Evolutionary conservation across 2,113 vertebrate genomes (phyloP), one percentile per base, ranked within the genome.

Genomic region (Chloroceryle aenea): DNA sequence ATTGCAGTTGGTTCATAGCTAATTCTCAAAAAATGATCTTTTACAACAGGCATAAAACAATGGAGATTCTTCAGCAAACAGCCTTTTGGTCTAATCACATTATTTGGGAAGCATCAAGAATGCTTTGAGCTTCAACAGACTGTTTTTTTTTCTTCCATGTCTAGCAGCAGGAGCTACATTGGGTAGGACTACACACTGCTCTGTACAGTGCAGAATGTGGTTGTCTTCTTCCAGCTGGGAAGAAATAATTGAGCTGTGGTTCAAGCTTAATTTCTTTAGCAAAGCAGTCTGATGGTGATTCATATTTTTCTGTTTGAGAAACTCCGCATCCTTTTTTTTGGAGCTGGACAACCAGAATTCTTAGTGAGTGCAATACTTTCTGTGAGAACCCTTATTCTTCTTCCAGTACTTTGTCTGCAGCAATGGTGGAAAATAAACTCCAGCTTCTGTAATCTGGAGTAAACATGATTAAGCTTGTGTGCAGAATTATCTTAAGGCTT

Each of bases 251-350:
- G 47, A 90, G 30, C 58, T 5, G 1, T 58, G 40, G 45, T 86
- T 96, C 78, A 85, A 68, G 29, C 18, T 55, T 77, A 50, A 45
- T 89, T 85, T 95, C 81, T 92, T 82, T 58, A 77, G 27, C 66
- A 73, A 56, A 93, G 48, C 30, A 38, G 18, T 59, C 47, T 90
- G 73, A 52, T 59, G 36, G 55, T 69, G 27, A 50, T 69, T 94
- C 21, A 32, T 66, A 15, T 43, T 78, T 29, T 81, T 77, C 63
- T 82, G 32, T 48, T 29, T 81, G 88, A 93, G 83, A 78, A 90
- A 77, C 30, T 86, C 43, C 68, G 77, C 55, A 47, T 89, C 59
- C n/a, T 20, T 87, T 83, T 73, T 10, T 75, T 78, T 77, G 55
- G 45, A 93, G 71, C 22, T 90, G 63, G 82, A 67, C 22, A 83